Percentiles rank a stretch among this genome's conserved stretches.
phyloP scores from a whole-genome alignment of 2,113 vertebrate species.

The Paradoxurus hermaphroditus region DNA sequence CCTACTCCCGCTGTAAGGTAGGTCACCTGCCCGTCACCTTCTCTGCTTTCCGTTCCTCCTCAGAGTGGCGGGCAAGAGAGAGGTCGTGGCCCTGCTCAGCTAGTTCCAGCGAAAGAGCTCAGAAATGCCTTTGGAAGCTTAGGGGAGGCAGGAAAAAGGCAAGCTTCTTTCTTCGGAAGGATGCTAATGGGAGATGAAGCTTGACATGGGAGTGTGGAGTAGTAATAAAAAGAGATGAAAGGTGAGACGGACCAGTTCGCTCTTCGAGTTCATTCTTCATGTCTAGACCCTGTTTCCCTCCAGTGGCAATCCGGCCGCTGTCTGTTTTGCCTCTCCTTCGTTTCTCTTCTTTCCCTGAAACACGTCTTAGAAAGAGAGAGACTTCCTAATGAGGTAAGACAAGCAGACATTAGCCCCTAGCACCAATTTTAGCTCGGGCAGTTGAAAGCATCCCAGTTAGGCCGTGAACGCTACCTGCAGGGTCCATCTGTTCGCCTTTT shows the following conservation, averaged over 20 bases:
- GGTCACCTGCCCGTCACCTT: slow-evolving; percentile 38
- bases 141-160: neutral
- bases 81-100: slow-evolving; percentile 35
- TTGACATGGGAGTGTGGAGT: slow-evolving; percentile 42
- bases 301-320: slow-evolving; percentile 19
- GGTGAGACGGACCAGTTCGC: neutral
- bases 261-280: neutral
- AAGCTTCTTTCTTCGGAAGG: slow-evolving; percentile 39
- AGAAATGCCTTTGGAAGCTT: slow-evolving; percentile 9
- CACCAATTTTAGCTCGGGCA: slow-evolving; percentile 57
- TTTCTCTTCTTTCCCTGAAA: slow-evolving; percentile 64
- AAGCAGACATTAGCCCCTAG: slow-evolving; percentile 65
- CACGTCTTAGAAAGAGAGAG: slow-evolving; percentile 57
- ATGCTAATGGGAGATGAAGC: slow-evolving; percentile 19
- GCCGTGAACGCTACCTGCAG: slow-evolving; percentile 52
- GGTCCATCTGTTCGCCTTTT: neutral
- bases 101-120: neutral
- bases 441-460: slow-evolving; percentile 46
- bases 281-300: slow-evolving; percentile 54
- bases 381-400: slow-evolving; percentile 74
- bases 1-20: neutral
- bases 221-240: slow-evolving; percentile 51
- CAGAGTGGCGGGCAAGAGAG: neutral
- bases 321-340: neutral
- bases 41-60: neutral